Base-by-base conservation (phyloP, 2,888 invertebrate genomes). In the Toxonevra muliebris region DNA sequence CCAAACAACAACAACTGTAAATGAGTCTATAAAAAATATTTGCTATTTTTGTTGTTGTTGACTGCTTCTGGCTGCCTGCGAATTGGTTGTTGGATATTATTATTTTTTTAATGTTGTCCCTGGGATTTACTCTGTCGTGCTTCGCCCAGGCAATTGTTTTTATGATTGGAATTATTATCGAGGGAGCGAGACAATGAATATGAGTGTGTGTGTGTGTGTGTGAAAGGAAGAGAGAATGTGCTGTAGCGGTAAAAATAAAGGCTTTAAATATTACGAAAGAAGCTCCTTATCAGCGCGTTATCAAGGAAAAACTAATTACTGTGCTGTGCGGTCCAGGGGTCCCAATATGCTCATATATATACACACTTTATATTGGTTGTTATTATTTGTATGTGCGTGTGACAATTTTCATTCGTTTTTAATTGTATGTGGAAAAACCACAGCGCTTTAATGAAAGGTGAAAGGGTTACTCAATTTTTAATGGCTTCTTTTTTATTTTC, bases 251-350 rank as follows among this genome's bases (percentile, higher is more conserved):
- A 77, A 78, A 76, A 77, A 70, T 65, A 77, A 77, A 74, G 76
- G 79, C 75, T 79, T 80, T 71, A 77, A 79, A 73, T 70, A 65
- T 71, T 70, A 64, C 7, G 30, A 30, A 74, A 73, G 75, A 74
- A 66, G 55, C 2, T 2, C 50, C 76, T 77, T 81, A 82, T 82
- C 82, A 77, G 72, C 68, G 74, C 79, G 77, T 81, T 80, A 81
- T 81, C 80, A 69, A 72, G 72, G 73, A 76, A 77, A n/a, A 74
- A 77, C 83, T 83, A 82, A 83, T 82, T 83, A 82, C 81, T 80
- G 76, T 75, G 75, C 73, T 73, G 75, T 73, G 76, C 66, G 65
- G 72, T 72, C 69, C 71, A 71, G 69, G 70, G 71, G 71, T 75
- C 78, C 73, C 73, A 69, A 64, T 48, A 58, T 58, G 50, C 65